Percentiles rank a stretch among this genome's conserved stretches.
Conservation (phyloP, 2,797 vertebrate genomes). For the Phylloscopus collybita region DNA sequence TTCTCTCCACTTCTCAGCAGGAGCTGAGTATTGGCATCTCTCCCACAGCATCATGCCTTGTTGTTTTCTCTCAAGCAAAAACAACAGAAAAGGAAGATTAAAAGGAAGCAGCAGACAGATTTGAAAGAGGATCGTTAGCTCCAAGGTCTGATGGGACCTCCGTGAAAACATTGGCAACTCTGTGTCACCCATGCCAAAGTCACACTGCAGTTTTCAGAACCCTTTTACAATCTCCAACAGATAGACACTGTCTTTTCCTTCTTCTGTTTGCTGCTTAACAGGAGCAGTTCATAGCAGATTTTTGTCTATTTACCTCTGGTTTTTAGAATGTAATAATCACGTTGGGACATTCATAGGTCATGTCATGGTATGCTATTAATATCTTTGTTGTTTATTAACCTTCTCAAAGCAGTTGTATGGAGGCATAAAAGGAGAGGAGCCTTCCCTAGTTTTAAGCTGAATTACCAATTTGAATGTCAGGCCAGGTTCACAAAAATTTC, state of each 20-base stretch:
- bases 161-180: constrained; percentile 7
- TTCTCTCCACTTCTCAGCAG: constrained; percentile 43
- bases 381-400: neutral
- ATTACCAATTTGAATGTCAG: constrained; percentile 29
- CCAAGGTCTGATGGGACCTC: constrained; percentile 38
- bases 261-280: neutral
- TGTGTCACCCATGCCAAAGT: constrained; percentile 23
- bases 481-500: constrained; percentile 53
- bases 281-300: neutral
- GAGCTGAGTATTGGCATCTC: constrained; percentile 62
- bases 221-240: neutral
- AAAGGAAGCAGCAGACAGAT: constrained; percentile 59
- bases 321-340: neutral
- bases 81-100: constrained; percentile 55
- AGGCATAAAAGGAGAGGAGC: neutral
- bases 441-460: neutral
- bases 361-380: neutral
- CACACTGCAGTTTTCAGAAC: constrained; percentile 9
- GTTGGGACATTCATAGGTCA: neutral
- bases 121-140: constrained; percentile 38
- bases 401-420: neutral
- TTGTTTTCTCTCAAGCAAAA: constrained; percentile 62
- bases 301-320: neutral
- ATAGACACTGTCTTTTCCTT: neutral
- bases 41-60: constrained; percentile 58